Base-by-base conservation (phyloP, 2,888 invertebrate genomes). In the Tetranychus piercei region DNA sequence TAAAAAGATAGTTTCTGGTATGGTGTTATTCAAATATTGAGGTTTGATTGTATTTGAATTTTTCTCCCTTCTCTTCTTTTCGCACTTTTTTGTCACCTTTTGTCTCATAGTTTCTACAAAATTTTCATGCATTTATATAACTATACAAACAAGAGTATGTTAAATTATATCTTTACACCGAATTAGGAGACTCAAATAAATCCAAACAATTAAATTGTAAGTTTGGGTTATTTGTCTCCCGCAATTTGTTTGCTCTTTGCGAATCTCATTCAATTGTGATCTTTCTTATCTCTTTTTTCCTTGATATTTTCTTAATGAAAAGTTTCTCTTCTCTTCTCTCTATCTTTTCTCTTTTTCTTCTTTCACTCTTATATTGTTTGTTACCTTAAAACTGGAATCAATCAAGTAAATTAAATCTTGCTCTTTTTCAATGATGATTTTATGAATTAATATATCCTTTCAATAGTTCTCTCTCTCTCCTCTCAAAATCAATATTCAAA, bases 281-380 rank as follows among this genome's bases (percentile, higher is more conserved):
- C 55, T 55, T 55, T 55, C 15, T 15, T 55, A 9, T 55, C 55
- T 55, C 55, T 55, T 15, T 55, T 15, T 55, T 15, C 7, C 55
- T 55, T 55, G 55, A 55, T 55, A 55, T 55, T 55, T 55, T 55
- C 55, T 55, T 55, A 55, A 55, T 55, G 55, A 55, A 55, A 55
- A 55, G 55, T 55, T 7, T 55, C 34, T 34, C 34, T 7, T 55
- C 34, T 34, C 34, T 34, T 34, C 3, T 34, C 34, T 34, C 34
- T 55, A 9, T 55, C 55, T 55, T 55, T 55, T 7, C 9, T 15
- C 9, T 55, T 55, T 7, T 2, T 15, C 9, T 15, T 55, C 15
- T 55, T 55, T 55, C 55, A 15, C 55, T 15, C 15, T 15, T 55
- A 15, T 55, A 55, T 55, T 15, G 55, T 55, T 55, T 55, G 55